Evolutionary conservation across 2,113 vertebrate genomes (phyloP), one percentile per base, ranked within the genome.

Genomic region (Taxidea taxus): DNA sequence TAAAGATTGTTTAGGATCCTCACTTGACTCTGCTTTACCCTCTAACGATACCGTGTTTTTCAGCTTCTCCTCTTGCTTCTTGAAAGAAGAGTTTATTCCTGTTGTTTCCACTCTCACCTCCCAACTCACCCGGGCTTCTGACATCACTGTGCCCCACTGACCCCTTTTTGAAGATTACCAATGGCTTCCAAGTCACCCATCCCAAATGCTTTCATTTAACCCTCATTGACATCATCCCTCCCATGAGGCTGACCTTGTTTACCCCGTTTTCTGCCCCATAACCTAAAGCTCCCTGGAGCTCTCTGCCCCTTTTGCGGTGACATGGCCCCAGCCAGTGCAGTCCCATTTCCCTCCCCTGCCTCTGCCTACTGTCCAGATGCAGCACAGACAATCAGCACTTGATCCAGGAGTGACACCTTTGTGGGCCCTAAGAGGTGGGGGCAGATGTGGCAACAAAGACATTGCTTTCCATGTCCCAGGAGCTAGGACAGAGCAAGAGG

Each of bases 271-370:
- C 51, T 4, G 23, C 3, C 7, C 4, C 29, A 1, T 7, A 8
- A 29, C 31, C 23, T 37, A 10, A 29, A 6, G 10, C 0, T 4
- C 14, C 56, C 56, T 2, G 10, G 21, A 44, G 11, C 27, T 7
- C 31, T 15, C 34, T 56, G 44, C 34, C 29, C 11, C 31, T 23
- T 12, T 37, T 34, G 10, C 18, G 4, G 1, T 4, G 20, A 75
- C 70, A 60, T 9, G 14, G 11, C 5, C 0, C 4, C 0, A 1
- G 4, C 0, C 3, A 0, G 1, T 5, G 1, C 7, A 6, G 3
- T 6, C 4, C 14, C 25, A 1, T 9, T 13, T 51, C 13, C 9
- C 51, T 56, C 37, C n/a, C 2, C 20, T 3, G 21, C 0, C 58
- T 4, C 8, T 14, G 3, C 39, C n/a, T 25, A 4, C 37, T 7